Conservation (phyloP, 1,140 invertebrate species). For the Caenorhabditis tropicalis region DNA sequence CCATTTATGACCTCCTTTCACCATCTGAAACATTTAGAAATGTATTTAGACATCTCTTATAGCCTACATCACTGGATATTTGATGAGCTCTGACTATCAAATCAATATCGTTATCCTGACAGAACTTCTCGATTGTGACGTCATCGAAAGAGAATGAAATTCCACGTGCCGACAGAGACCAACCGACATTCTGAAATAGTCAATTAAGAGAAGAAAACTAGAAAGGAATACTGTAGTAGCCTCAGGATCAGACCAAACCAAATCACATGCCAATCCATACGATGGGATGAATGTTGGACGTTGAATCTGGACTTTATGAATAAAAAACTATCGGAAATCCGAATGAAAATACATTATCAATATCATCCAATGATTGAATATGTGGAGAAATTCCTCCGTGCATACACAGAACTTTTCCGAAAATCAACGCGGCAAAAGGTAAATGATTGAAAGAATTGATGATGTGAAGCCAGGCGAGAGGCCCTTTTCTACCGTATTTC, state of each 20-base stretch:
- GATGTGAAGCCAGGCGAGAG: constrained; percentile 49
- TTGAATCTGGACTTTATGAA: constrained; percentile 49
- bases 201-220: neutral
- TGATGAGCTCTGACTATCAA: constrained; percentile 59
- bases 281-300: constrained; percentile 57
- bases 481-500: constrained; percentile 38
- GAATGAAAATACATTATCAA: constrained; percentile 74
- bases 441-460: constrained; percentile 56
- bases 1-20: constrained; percentile 76
- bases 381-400: constrained; percentile 93
- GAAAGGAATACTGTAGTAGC: constrained; percentile 72
- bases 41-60: neutral
- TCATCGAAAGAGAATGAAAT: constrained; percentile 72
- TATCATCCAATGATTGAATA: constrained; percentile 89
- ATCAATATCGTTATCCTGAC: constrained; percentile 50
- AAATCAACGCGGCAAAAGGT: constrained; percentile 76
- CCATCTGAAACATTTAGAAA: constrained; percentile 37
- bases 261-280: constrained; percentile 97
- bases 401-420: constrained; percentile 93
- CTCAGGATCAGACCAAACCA: constrained; percentile 96
- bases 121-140: constrained; percentile 56
- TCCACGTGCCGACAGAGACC: constrained; percentile 75
- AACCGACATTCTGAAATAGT: constrained; percentile 72
- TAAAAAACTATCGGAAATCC: neutral
- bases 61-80: constrained; percentile 66